Evolutionary conservation across 2,113 vertebrate genomes (phyloP), one percentile per base, ranked within the genome.

Genomic region (Dromiciops gliroides): DNA sequence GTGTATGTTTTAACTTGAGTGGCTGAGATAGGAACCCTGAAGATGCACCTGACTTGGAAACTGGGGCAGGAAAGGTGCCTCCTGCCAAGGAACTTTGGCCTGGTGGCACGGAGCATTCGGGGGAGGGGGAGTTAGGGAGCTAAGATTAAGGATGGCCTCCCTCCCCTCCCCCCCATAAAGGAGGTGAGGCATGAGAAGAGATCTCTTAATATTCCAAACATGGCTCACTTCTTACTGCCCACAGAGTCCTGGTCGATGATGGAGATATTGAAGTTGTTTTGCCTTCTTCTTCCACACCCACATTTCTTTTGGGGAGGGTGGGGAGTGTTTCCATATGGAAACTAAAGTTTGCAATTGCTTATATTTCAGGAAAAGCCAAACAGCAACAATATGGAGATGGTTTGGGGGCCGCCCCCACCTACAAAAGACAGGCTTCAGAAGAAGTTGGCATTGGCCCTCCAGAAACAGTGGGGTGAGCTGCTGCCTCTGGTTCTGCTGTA

Each of bases 361-460:
- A 93, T 97, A 83, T 83, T 83, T 97, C 97, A 89, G 28, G 97
- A 97, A 98, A 96, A 96, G 94, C 94, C 92, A 93, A 95, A 97
- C 97, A 96, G 95, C 97, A 97, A 97, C 97, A 98, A 97, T 92
- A 97, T 97, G 97, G 97, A 97, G 97, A 89, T 90, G 51, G 48
- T 50, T 60, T 3, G 10, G 97, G 97, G 97, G 49, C 95, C 0
- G 95, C 97, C 97, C 97, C 97, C 97, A 90, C 97, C 97, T 96
- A 98, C 97, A 96, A 97, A 51, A 96, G 60, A 91, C 6, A 67
- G 67, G 91, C 97, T 97, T 97, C 97, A 96, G 94, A 91, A 95
- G 97, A 98, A 98, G 97, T 47, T 96, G 94, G 92, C 95, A 90
- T 88, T 97, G 96, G 94, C 23, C 93, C 96, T 97, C 88, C 93